Evolutionary conservation across 1,140 invertebrate species (phyloP).

Genomic region (Lutraria rhynchaena): DNA sequence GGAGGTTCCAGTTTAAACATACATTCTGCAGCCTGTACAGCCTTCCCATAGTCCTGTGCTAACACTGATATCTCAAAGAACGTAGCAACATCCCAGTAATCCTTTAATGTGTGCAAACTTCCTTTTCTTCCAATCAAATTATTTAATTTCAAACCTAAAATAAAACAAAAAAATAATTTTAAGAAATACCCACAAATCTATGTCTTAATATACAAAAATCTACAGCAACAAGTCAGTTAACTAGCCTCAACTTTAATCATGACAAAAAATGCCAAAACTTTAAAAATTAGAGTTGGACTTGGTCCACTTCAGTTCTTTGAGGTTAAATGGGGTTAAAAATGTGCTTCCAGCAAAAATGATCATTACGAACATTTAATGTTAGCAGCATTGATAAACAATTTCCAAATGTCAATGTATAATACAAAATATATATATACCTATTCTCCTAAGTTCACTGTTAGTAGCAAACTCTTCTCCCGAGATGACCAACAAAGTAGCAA

Average conservation of each 20-base stretch:
- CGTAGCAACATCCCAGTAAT: slow-evolving; percentile 99
- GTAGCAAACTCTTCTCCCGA: slow-evolving; percentile 94
- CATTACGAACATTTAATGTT: too few relatives aligned
- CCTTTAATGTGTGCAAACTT: slow-evolving; percentile 93
- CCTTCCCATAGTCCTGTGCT: slow-evolving; percentile 98
- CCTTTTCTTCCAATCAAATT: slow-evolving; percentile 99
- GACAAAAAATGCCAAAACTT: too few relatives aligned
- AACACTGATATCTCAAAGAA: slow-evolving; percentile 99
- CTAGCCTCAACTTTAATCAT: not conserved
- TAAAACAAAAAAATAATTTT: not conserved
- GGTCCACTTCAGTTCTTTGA: too few relatives aligned
- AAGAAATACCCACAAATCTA: not conserved
- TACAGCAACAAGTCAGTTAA: not conserved
- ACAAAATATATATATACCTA: slow-evolving; percentile 71
- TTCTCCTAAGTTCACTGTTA: slow-evolving; percentile 78
- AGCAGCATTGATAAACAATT: too few relatives aligned
- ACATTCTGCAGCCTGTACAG: slow-evolving; percentile 98
- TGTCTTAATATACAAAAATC: not conserved
- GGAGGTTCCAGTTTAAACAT: slow-evolving; percentile 99
- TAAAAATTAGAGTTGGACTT: too few relatives aligned
- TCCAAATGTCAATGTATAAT: too few relatives aligned
- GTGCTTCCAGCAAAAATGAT: too few relatives aligned
- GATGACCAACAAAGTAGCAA: slow-evolving; percentile 98
- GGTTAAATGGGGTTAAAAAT: too few relatives aligned
- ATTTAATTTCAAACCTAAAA: slow-evolving; percentile 94